Evolutionary conservation across 2,888 invertebrate genomes (phyloP).

Genomic region (Diarsia brunnea): DNA sequence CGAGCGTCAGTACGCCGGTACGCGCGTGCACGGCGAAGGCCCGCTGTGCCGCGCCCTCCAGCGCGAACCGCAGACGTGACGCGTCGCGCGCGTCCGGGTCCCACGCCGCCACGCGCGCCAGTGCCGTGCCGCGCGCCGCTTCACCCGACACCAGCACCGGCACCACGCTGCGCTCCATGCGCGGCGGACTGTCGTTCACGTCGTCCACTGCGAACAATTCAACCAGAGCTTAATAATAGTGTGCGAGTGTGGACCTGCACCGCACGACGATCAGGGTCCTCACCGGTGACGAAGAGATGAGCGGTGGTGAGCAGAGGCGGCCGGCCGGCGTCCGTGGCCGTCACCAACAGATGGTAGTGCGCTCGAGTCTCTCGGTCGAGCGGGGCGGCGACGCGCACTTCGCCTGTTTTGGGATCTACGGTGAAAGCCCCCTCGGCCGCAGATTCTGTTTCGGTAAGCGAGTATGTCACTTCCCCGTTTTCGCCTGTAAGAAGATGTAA

Average conservation of each 20-base stretch:
- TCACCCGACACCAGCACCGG: constrained; percentile 94
- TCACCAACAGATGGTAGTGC: constrained; percentile 94
- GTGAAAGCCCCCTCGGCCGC: constrained; percentile 92
- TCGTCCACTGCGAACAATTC: constrained; percentile 92
- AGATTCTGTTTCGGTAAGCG: constrained; percentile 80
- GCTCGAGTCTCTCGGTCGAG: constrained; percentile 95
- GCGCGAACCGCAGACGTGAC: constrained; percentile 94
- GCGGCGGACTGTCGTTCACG: constrained; percentile 97
- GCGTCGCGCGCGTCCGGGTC: constrained; percentile 96
- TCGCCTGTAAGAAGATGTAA: constrained; percentile 59
- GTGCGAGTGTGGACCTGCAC: no score
- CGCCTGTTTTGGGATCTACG: constrained; percentile 94
- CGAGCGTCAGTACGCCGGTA: constrained; percentile 80
- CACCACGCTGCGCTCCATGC: constrained; percentile 95
- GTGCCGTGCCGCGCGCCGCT: constrained; percentile 96
- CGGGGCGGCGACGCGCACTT: constrained; percentile 94
- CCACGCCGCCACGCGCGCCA: constrained; percentile 96
- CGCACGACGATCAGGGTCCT: constrained; percentile 45
- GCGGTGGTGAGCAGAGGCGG: constrained; percentile 95
- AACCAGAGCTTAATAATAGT: not conserved
- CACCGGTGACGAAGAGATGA: constrained; percentile 95
- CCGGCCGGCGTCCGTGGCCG: constrained; percentile 96
- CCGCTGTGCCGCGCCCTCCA: constrained; percentile 88
- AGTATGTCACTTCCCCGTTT: constrained; percentile 63
- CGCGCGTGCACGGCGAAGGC: constrained; percentile 77